These are phyloP conservation scores for Steinernema carpocapsae DNA, from an alignment of 2,888 invertebrate species.

Conservation along the genomic window DNA sequence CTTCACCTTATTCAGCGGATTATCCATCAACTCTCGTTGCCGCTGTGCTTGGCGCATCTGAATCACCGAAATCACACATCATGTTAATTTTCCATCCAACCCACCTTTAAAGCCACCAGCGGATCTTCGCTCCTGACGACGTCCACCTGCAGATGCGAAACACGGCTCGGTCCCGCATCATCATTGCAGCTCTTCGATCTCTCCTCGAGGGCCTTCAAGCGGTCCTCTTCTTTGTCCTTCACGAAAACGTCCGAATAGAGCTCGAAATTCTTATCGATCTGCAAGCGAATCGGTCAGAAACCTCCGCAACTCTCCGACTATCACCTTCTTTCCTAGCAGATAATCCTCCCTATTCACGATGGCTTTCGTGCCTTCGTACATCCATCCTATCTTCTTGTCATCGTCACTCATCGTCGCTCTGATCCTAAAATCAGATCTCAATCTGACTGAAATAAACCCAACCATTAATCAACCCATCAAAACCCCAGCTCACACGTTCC, in stretches of 20 bases:
- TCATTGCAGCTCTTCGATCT: neutral
- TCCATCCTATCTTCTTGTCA: slow-evolving; percentile 58
- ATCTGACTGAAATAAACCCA: neutral
- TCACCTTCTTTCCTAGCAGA: slow-evolving; percentile 61
- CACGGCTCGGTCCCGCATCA: neutral
- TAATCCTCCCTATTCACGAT: slow-evolving; percentile 64
- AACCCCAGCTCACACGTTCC: neutral
- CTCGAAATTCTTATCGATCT: slow-evolving; percentile 66
- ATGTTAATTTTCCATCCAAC: neutral
- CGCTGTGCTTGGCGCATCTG: slow-evolving; percentile 58
- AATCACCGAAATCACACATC: neutral
- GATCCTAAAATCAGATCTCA: neutral
- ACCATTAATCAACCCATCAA: neutral
- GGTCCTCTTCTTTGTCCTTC: slow-evolving; percentile 52
- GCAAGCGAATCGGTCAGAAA: slow-evolving; percentile 23
- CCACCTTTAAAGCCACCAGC: slow-evolving; percentile 60
- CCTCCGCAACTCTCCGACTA: neutral
- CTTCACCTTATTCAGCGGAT: slow-evolving; percentile 60
- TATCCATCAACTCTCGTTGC: slow-evolving; percentile 57
- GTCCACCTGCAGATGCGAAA: slow-evolving; percentile 46
- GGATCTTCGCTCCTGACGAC: slow-evolving; percentile 63
- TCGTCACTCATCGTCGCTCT: neutral
- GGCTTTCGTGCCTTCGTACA: slow-evolving; percentile 65
- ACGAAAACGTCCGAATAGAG: slow-evolving; percentile 64
- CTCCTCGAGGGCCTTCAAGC: neutral